These are phyloP conservation scores for Drosophila repletoides DNA, from an alignment of 1,140 invertebrate species.

Conservation along the genomic window DNA sequence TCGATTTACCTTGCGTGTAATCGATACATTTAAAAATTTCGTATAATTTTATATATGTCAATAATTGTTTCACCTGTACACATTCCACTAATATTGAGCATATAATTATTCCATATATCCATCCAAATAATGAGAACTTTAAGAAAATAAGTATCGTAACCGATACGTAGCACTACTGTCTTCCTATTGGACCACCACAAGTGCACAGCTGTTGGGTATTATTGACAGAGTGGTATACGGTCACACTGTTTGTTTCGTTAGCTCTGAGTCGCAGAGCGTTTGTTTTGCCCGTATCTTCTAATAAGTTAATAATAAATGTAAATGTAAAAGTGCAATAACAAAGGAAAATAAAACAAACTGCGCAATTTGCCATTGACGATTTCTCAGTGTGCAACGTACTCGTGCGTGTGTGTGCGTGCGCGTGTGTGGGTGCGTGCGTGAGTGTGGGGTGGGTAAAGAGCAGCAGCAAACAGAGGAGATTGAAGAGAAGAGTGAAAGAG, in stretches of 20 bases:
- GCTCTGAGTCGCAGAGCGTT: slow-evolving; percentile 35
- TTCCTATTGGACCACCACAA: slow-evolving; percentile 20
- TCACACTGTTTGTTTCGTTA: slow-evolving; percentile 18
- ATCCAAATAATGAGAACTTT: no score
- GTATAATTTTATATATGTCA: no score
- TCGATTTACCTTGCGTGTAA: not conserved
- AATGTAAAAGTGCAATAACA: slow-evolving; percentile 35
- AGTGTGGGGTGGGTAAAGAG: slow-evolving; percentile 4
- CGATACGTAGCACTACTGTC: no score
- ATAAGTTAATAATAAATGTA: slow-evolving; percentile 22
- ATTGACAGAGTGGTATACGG: not conserved
- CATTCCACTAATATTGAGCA: no score
- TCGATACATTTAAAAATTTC: no score
- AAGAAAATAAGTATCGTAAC: no score
- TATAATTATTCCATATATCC: no score
- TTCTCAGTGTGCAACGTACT: slow-evolving; percentile 7
- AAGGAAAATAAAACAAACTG: slow-evolving; percentile 31
- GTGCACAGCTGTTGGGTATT: not conserved
- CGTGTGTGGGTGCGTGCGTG: not conserved
- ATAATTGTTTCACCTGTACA: no score
- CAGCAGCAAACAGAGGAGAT: no score
- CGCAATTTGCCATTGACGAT: slow-evolving; percentile 37
- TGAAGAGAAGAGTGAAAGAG: slow-evolving; percentile 6
- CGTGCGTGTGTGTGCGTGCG: slow-evolving; percentile 9
- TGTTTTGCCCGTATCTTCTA: slow-evolving; percentile 29